A percentile compares a stretch with the other conserved stretches of the same genome.
phyloP scores from a whole-genome alignment of 2,888 invertebrate genomes.

The Morpho deidamia region DNA sequence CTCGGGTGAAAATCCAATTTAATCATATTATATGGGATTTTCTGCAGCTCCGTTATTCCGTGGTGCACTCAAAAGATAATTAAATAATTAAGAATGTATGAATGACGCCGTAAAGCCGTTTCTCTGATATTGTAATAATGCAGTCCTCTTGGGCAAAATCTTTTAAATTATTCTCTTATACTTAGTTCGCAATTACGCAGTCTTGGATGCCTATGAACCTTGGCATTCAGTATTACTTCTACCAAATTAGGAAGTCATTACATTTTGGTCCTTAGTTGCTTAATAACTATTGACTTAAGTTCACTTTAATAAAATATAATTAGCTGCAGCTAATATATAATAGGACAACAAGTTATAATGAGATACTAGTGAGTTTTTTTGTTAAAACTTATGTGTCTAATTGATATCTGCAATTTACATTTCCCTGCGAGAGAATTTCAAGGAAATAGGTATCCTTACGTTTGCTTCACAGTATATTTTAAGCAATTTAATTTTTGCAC shows the following conservation, averaged over 20 bases:
- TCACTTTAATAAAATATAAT: too few relatives aligned
- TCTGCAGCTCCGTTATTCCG: conserved; percentile 55
- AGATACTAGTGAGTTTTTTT: too few relatives aligned
- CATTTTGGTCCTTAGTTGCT: not conserved
- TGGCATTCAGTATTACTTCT: not conserved
- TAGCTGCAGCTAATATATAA: too few relatives aligned
- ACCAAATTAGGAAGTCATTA: conserved; percentile 23
- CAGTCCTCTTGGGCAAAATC: conserved; percentile 71
- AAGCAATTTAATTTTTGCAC: too few relatives aligned
- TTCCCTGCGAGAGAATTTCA: too few relatives aligned
- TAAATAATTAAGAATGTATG: conserved; percentile 77
- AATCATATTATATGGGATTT: conserved; percentile 61
- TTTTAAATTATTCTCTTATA: conserved; percentile 71
- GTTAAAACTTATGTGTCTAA: too few relatives aligned
- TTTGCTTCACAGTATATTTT: too few relatives aligned
- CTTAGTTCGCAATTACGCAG: conserved; percentile 60
- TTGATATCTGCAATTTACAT: too few relatives aligned
- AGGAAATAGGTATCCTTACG: too few relatives aligned
- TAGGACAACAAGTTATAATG: too few relatives aligned
- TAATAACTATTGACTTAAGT: too few relatives aligned
- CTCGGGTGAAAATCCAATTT: conserved; percentile 54
- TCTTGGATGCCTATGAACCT: conserved; percentile 45
- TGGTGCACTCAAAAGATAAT: conserved; percentile 67
- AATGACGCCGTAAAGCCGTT: conserved; percentile 72
- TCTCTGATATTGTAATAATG: conserved; percentile 74